Conservation (phyloP, 1,140 invertebrate species). For the Eumaeus atala region DNA sequence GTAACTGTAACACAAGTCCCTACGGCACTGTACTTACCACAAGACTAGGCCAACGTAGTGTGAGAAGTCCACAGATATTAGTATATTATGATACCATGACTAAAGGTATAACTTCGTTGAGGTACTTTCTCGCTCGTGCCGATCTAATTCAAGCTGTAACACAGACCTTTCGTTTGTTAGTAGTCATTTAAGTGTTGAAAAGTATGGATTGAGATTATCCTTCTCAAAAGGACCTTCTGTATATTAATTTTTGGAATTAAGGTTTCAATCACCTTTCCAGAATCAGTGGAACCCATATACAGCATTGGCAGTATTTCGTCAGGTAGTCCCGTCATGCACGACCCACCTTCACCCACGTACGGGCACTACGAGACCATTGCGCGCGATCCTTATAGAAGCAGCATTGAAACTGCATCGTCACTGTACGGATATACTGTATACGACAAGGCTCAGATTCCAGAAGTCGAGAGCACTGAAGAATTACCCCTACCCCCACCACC, state of each 20-base stretch:
- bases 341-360: constrained; percentile 31
- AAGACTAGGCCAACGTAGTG: no score
- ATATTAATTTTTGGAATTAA: not conserved
- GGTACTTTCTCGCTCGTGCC: not conserved
- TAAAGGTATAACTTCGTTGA: constrained; percentile 12
- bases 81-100: no score
- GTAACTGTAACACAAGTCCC: no score
- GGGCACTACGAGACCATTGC: constrained; percentile 45
- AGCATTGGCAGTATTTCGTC: constrained; percentile 30
- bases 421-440: constrained; percentile 57
- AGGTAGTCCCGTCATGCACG: constrained; percentile 24
- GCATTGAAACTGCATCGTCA: constrained; percentile 38
- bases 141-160: no score
- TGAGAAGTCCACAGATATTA: no score
- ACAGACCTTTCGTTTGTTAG: no score
- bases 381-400: constrained; percentile 39
- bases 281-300: constrained; percentile 39
- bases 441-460: constrained; percentile 35
- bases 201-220: no score
- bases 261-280: constrained; percentile 30
- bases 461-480: constrained; percentile 32
- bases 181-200: no score
- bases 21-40: no score
- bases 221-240: no score
- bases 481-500: constrained; percentile 78